These are phyloP conservation scores for Syngnathoides biaculeatus DNA, from an alignment of 2,113 vertebrate genomes.

Conservation along the genomic window DNA sequence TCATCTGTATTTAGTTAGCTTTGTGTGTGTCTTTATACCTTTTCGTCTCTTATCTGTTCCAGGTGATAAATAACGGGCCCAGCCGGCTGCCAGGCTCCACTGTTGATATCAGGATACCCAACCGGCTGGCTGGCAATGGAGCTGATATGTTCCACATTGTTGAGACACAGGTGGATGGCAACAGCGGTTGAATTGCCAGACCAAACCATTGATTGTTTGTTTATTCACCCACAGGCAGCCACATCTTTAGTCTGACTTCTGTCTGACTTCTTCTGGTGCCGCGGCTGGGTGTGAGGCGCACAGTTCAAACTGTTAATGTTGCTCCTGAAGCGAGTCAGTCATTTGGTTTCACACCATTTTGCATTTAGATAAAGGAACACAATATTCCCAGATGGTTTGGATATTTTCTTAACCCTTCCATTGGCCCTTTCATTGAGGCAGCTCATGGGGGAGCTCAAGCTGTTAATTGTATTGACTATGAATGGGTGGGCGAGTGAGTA, in stretches of 20 bases:
- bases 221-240: constrained; percentile 32
- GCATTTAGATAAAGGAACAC: constrained; percentile 59
- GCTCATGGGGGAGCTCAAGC: constrained; percentile 51
- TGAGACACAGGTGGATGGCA: constrained; percentile 83
- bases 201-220: constrained; percentile 42
- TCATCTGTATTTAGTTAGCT: constrained; percentile 12
- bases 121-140: constrained; percentile 81
- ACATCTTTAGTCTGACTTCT: constrained; percentile 11
- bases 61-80: constrained; percentile 97
- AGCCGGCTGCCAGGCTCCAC: constrained; percentile 88
- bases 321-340: constrained; percentile 36
- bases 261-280: constrained; percentile 11
- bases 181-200: constrained; percentile 14
- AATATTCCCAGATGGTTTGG: constrained; percentile 44
- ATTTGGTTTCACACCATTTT: constrained; percentile 61
- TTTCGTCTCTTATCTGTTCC: constrained; percentile 22
- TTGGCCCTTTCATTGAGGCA: constrained; percentile 57
- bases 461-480: constrained; percentile 71
- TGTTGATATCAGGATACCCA: constrained; percentile 89
- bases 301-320: constrained; percentile 44
- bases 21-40: neutral
- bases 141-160: constrained; percentile 89
- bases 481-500: constrained; percentile 47
- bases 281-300: constrained; percentile 22
- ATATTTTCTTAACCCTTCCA: constrained; percentile 64